These are phyloP conservation scores for Spheniscus humboldti DNA, from an alignment of 2,797 vertebrate genomes.

Conservation along the genomic window DNA sequence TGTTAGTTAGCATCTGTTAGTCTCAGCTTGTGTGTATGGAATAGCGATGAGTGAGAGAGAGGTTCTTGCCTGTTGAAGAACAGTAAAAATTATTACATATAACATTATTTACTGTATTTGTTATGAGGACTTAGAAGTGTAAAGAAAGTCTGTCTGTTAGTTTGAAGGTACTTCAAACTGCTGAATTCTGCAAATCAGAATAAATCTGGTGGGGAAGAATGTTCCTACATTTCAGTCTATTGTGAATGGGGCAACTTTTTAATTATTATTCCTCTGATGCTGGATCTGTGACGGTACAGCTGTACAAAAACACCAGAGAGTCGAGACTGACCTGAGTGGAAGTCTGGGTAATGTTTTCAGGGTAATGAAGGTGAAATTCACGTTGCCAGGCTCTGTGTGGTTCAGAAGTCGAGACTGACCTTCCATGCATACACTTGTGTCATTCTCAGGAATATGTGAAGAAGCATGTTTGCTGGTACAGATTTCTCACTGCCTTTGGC, in stretches of 20 bases:
- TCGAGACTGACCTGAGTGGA: background rate
- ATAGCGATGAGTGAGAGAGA: background rate
- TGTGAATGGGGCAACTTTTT: background rate
- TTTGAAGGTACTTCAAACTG: background rate
- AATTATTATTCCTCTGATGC: background rate
- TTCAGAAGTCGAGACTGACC: background rate
- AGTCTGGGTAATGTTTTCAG: background rate
- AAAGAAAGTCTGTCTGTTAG: background rate
- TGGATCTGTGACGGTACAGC: background rate
- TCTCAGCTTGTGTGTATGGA: background rate
- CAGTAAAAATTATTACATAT: background rate
- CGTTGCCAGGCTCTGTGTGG: background rate
- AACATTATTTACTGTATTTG: background rate
- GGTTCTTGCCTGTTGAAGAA: background rate
- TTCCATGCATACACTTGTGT: background rate
- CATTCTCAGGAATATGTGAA: background rate
- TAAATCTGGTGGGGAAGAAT: background rate
- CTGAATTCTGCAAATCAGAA: background rate
- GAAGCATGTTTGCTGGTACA: background rate
- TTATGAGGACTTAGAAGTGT: background rate
- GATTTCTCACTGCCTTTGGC: background rate
- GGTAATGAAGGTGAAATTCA: background rate
- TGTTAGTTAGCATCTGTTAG: constrained; percentile 4
- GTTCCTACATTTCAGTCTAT: background rate
- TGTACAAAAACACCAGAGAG: background rate